phyloP scores from a whole-genome alignment of 2,797 vertebrate species.

The Melanogrammus aeglefinus region DNA sequence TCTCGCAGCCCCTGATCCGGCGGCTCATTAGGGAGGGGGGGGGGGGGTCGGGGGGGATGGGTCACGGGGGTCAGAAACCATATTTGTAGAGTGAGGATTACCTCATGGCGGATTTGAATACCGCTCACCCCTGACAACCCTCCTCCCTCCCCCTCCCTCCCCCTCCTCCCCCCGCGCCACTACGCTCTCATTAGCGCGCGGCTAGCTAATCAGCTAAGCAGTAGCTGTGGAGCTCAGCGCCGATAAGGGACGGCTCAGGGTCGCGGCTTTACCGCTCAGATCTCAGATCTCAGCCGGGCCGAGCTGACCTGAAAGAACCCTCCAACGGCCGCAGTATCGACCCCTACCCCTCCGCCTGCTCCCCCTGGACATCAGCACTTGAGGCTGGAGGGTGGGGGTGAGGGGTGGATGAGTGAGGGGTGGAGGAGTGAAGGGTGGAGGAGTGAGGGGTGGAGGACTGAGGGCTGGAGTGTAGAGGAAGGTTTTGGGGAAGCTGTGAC shows the following conservation, averaged over 20 bases:
- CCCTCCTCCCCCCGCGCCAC: constrained; percentile 1
- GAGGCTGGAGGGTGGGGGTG: too few relatives aligned
- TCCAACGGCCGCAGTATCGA: constrained; percentile 13
- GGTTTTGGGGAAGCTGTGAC: too few relatives aligned
- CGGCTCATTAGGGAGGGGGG: constrained; percentile 63
- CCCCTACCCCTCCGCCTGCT: too few relatives aligned
- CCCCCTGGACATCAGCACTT: too few relatives aligned
- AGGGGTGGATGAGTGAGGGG: too few relatives aligned
- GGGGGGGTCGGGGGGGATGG: too few relatives aligned
- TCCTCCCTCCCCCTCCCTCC: constrained; percentile 32
- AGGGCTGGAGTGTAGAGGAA: too few relatives aligned
- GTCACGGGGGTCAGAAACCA: constrained; percentile 64
- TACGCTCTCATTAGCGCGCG: constrained; percentile 65
- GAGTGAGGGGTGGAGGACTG: too few relatives aligned
- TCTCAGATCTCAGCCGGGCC: constrained; percentile 51
- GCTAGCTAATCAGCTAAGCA: constrained; percentile 65
- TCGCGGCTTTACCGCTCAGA: constrained; percentile 23
- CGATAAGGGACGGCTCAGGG: too few relatives aligned
- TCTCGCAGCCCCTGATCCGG: not conserved
- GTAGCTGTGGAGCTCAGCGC: constrained; percentile 46
- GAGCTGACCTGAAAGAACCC: constrained; percentile 58
- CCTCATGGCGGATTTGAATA: constrained; percentile 71
- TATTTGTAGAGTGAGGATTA: constrained; percentile 75
- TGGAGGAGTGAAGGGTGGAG: too few relatives aligned
- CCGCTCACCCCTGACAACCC: constrained; percentile 54